These are phyloP conservation scores for Brachypalpus laphriformis DNA, from an alignment of 2,888 invertebrate species.

Conservation along the genomic window DNA sequence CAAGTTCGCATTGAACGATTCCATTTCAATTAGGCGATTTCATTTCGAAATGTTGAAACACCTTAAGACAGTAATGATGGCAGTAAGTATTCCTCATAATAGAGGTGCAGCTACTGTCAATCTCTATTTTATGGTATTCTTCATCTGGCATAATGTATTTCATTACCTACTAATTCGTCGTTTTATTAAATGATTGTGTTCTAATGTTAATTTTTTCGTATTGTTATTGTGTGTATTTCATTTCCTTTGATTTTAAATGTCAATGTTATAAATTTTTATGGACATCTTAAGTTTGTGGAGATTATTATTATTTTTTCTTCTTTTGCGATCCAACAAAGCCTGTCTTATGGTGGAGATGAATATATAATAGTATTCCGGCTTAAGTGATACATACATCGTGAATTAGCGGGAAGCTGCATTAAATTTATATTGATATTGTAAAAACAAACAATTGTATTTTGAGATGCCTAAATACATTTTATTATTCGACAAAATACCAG, in stretches of 20 bases:
- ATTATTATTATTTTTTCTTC: neutral
- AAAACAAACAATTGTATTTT: neutral
- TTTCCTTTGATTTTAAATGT: neutral
- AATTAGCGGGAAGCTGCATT: neutral
- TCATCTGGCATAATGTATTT: neutral
- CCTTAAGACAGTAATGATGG: neutral
- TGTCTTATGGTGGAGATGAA: neutral
- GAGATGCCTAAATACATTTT: neutral
- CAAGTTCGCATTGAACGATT: neutral
- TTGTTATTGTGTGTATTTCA: neutral
- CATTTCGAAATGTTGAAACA: neutral
- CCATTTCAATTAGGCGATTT: constrained; percentile 9
- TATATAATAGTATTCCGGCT: neutral
- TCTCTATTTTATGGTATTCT: neutral
- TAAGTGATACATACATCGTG: constrained; percentile 7
- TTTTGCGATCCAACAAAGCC: neutral
- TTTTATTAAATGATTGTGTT: neutral
- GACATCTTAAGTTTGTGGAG: neutral
- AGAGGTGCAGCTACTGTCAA: neutral
- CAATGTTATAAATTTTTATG: constrained; percentile 1
- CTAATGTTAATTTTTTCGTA: neutral
- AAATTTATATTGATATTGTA: neutral
- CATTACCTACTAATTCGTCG: neutral
- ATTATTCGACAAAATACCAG: neutral
- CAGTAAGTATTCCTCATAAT: neutral